Evolutionary conservation across 2,797 vertebrate species (phyloP).

Genomic region (Tamandua tetradactyla): DNA sequence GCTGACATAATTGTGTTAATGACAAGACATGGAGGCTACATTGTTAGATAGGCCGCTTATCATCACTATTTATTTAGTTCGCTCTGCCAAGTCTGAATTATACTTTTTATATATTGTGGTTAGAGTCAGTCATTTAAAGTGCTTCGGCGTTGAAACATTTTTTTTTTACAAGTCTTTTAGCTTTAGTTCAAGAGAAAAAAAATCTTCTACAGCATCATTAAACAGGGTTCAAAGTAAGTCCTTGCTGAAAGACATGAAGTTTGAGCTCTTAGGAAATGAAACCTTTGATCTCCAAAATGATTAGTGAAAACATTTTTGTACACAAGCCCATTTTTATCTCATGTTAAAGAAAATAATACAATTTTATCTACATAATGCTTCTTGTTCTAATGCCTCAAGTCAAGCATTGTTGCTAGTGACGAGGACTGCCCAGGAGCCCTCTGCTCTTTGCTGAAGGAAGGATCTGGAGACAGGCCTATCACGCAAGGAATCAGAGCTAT

Average conservation of each 20-base stretch:
- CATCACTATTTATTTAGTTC: conserved; percentile 86
- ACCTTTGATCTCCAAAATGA: conserved; percentile 84
- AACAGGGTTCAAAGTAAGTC: conserved; percentile 82
- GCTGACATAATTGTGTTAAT: conserved; percentile 89
- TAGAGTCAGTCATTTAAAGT: conserved; percentile 86
- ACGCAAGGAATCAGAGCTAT: conserved; percentile 54
- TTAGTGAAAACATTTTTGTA: conserved; percentile 76
- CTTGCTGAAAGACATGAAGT: conserved; percentile 78
- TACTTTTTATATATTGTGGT: conserved; percentile 84
- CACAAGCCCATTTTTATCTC: conserved; percentile 76
- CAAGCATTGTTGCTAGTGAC: conserved; percentile 57
- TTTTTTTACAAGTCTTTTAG: conserved; percentile 84
- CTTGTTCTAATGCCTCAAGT: conserved; percentile 53
- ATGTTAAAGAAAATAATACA: conserved; percentile 78
- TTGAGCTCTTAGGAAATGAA: conserved; percentile 82
- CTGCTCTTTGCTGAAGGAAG: conserved; percentile 61
- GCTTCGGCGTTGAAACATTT: conserved; percentile 84
- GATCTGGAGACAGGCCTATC: conserved; percentile 42
- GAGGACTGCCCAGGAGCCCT: conserved; percentile 65
- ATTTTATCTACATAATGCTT: conserved; percentile 79
- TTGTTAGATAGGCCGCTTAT: conserved; percentile 86
- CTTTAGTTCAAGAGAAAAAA: conserved; percentile 80
- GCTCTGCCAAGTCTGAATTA: conserved; percentile 84
- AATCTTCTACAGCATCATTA: conserved; percentile 79
- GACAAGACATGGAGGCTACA: conserved; percentile 83